phyloP scores from a whole-genome alignment of 2,113 vertebrate genomes.

The Hassar affinis region DNA sequence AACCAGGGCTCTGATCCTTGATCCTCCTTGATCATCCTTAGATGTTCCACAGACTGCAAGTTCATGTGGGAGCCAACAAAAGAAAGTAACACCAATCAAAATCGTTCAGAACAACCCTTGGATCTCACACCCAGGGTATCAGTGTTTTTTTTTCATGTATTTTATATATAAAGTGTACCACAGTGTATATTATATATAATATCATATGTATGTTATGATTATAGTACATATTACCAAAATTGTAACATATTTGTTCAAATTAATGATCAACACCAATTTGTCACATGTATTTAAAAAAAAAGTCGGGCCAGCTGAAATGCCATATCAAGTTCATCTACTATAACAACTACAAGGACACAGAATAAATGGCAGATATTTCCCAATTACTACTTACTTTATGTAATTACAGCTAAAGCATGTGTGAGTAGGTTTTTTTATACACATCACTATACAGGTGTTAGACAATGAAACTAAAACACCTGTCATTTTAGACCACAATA shows the following conservation, averaged over 20 bases:
- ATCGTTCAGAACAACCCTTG: background rate
- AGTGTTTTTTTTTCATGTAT: too few species aligned
- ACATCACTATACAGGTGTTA: too few species aligned
- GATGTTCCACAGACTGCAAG: background rate
- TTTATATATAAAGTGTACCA: too few species aligned
- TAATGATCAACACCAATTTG: background rate
- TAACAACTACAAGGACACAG: background rate
- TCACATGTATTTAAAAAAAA: background rate
- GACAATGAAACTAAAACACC: too few species aligned
- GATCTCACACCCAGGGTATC: background rate
- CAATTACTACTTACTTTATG: constrained; percentile 23
- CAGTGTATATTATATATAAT: too few species aligned
- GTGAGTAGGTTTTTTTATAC: constrained; percentile 20
- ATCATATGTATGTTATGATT: too few species aligned
- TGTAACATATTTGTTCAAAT: background rate
- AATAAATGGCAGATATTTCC: constrained; percentile 29
- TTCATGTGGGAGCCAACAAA: background rate
- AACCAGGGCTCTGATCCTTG: background rate
- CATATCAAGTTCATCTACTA: background rate
- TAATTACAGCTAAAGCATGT: constrained; percentile 15
- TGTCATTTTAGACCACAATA: too few species aligned
- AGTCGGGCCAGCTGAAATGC: background rate
- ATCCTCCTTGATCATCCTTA: constrained; percentile 1
- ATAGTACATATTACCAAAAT: too few species aligned
- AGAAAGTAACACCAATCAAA: background rate